phyloP scores from a whole-genome alignment of 2,888 invertebrate genomes.

The Caenorhabditis macrosperma region DNA sequence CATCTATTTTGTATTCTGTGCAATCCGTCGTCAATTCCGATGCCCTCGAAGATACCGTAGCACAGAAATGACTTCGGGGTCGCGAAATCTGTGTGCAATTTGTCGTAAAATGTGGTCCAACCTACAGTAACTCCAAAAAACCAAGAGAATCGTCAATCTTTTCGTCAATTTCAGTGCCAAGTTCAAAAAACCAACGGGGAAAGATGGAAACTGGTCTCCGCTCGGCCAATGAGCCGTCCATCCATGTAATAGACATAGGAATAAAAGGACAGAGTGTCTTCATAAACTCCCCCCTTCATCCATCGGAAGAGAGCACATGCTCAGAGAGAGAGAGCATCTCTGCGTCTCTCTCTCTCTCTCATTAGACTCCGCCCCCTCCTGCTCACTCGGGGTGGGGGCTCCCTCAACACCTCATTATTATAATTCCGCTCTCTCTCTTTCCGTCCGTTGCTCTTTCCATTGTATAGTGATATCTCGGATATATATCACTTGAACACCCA shows the following conservation, averaged over 20 bases:
- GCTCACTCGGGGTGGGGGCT: slow-evolving; percentile 11
- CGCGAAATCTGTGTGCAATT: not conserved
- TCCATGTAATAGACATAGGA: no score
- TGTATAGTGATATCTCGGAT: not conserved
- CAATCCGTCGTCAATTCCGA: not conserved
- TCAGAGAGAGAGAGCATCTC: no score
- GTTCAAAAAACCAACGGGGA: no score
- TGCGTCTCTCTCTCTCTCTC: slow-evolving; percentile 21
- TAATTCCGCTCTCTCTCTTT: slow-evolving; percentile 24
- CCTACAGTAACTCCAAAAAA: not conserved
- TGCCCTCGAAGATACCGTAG: not conserved
- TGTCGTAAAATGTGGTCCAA: not conserved
- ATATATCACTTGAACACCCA: not conserved
- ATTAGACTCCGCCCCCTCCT: slow-evolving; percentile 30
- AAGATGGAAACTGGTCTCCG: not conserved
- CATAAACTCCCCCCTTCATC: no score
- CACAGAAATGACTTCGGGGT: not conserved
- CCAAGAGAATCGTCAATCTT: no score
- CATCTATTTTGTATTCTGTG: not conserved
- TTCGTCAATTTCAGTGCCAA: no score
- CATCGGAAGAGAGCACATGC: no score
- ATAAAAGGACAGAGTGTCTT: no score
- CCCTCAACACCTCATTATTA: slow-evolving; percentile 56
- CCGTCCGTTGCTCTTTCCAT: not conserved
- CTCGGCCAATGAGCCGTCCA: no score